Percentiles rank a stretch among this genome's conserved stretches.
Evolutionary conservation across 2,797 vertebrate species (phyloP).

Genomic region (Myotis findleyi): DNA sequence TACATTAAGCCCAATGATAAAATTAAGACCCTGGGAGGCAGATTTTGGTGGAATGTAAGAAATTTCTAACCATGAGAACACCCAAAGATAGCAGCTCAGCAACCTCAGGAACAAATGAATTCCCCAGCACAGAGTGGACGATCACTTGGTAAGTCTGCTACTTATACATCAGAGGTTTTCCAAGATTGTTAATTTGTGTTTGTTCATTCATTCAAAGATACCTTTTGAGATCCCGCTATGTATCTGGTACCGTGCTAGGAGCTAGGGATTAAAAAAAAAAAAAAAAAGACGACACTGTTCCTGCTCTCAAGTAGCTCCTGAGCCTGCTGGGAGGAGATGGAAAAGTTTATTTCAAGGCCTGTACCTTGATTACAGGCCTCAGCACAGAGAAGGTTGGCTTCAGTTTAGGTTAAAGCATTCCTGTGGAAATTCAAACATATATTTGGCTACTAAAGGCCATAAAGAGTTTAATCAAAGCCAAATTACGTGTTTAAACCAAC

Average conservation of each 20-base stretch:
- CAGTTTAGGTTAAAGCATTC: conserved; percentile 24
- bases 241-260: not conserved
- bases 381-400: conserved; percentile 1
- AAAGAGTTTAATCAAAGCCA: conserved; percentile 34
- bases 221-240: not conserved
- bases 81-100: not conserved
- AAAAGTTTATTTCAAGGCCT: not conserved
- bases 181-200: conserved; percentile 8
- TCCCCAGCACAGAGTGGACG: not conserved
- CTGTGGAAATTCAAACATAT: conserved; percentile 41
- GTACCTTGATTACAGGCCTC: not conserved
- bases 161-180: not conserved
- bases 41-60: not conserved
- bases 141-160: not conserved
- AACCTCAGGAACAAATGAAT: not conserved
- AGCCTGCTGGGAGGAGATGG: not conserved
- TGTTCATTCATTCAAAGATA: conserved; percentile 31
- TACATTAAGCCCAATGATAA: not conserved
- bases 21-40: conserved; percentile 33
- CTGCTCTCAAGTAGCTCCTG: not conserved
- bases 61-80: conserved; percentile 51
- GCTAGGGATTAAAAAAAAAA: not conserved
- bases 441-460: conserved; percentile 28
- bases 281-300: not conserved
- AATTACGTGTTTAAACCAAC: conserved; percentile 22